phyloP scores from a whole-genome alignment of 2,113 vertebrate genomes.

The Chitala chitala region DNA sequence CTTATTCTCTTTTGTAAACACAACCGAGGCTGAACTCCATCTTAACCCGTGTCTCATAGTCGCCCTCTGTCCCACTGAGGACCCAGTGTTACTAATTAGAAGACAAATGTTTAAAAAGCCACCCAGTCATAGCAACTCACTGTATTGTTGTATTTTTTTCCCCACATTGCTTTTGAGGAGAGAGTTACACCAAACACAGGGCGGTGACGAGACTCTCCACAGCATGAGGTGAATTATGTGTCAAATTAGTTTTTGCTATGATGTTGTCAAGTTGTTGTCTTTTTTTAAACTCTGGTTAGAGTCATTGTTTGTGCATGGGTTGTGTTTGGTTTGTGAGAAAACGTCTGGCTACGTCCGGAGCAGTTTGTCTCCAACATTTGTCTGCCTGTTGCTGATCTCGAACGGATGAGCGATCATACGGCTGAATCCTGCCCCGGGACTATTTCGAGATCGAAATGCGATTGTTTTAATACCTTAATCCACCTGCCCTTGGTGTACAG shows the following conservation, averaged over 20 bases:
- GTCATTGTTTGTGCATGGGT: constrained; percentile 1
- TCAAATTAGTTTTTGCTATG: neutral
- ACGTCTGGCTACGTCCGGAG: constrained; percentile 10
- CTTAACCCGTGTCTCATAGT: constrained; percentile 48
- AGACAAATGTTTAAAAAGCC: constrained; percentile 37
- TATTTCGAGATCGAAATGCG: constrained; percentile 77
- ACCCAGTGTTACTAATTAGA: constrained; percentile 50
- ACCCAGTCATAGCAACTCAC: constrained; percentile 31
- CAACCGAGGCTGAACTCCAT: constrained; percentile 48
- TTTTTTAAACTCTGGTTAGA: neutral
- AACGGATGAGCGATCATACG: constrained; percentile 56
- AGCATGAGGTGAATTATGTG: constrained; percentile 8
- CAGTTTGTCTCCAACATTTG: constrained; percentile 44
- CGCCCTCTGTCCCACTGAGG: constrained; percentile 38
- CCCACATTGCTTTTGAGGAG: constrained; percentile 32
- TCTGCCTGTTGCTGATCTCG: constrained; percentile 62
- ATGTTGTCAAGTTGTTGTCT: neutral
- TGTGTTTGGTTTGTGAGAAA: neutral
- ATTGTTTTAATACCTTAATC: constrained; percentile 79
- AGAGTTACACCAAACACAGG: constrained; percentile 14
- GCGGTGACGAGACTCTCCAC: neutral
- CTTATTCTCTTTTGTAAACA: constrained; percentile 54
- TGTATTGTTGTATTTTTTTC: constrained; percentile 28
- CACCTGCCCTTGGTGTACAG: constrained; percentile 73
- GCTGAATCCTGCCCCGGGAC: constrained; percentile 64